Conservation (phyloP, 2,797 vertebrate species). For the Taenioides sp. region DNA sequence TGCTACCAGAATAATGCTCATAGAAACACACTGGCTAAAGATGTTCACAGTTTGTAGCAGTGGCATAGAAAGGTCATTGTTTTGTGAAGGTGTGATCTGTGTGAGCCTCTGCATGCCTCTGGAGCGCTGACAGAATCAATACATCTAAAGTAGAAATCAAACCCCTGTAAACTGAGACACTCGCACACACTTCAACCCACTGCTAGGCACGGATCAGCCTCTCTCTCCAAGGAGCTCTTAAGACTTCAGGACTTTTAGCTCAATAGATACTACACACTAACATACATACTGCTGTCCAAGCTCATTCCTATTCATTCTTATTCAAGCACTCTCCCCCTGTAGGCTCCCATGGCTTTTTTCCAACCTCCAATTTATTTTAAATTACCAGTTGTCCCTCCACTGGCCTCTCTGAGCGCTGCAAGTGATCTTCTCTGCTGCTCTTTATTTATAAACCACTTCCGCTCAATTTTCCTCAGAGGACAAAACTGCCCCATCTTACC, state of each 20-base stretch:
- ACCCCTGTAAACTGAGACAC: slow-evolving; percentile 52
- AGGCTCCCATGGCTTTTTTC: slow-evolving; percentile 43
- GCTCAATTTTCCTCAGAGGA: slow-evolving; percentile 27
- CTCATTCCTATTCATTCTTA: slow-evolving; percentile 20
- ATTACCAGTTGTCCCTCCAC: slow-evolving; percentile 57
- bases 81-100: slow-evolving; percentile 59
- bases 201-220: slow-evolving; percentile 9
- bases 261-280: slow-evolving; percentile 18
- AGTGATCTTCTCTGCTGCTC: slow-evolving; percentile 42
- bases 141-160: slow-evolving; percentile 74
- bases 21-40: neutral
- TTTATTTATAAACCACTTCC: slow-evolving; percentile 57
- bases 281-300: slow-evolving; percentile 10
- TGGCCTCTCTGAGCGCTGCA: slow-evolving; percentile 28
- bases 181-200: slow-evolving; percentile 46
- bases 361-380: slow-evolving; percentile 59
- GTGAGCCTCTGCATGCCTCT: slow-evolving; percentile 40
- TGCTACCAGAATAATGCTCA: neutral
- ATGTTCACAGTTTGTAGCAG: slow-evolving; percentile 22
- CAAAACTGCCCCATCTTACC: slow-evolving; percentile 9
- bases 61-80: slow-evolving; percentile 58
- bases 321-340: slow-evolving; percentile 26
- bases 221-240: slow-evolving; percentile 36
- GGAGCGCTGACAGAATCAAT: slow-evolving; percentile 74
- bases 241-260: slow-evolving; percentile 27